Base-by-base conservation (phyloP, 2,888 invertebrate genomes). In the Agonopterix heracliana region DNA sequence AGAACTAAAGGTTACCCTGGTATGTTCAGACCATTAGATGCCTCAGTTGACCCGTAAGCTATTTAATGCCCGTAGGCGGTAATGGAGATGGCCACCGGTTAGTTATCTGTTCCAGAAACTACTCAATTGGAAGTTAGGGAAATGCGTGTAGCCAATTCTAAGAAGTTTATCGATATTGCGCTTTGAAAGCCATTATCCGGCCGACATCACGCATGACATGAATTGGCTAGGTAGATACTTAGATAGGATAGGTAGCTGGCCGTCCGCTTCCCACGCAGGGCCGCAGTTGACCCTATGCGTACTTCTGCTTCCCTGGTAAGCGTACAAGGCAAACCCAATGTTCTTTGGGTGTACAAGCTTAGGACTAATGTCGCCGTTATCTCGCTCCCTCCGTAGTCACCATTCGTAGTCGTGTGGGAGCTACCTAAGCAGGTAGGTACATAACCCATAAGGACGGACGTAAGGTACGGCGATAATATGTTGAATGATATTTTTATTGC, bases 331-430 rank as follows among this genome's bases (percentile, higher is more conserved):
- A 66, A 55, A 62, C 57, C 64, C 64, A 64, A 59, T 72, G 72
- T 75, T 71, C 58, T 57, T 41, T 57, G 56, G 54, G 60, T 59
- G 66, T 66, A 77, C 74, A 80, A 63, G 74, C 56, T 63, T 55
- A 66, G 61, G 61, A 68, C 68, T 72, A 70, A 79, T 75, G 72
- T 78, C 71, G 66, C 75, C 74, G 77, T 77, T 81, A 79, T 78
- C 69, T 70, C 50, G 55, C 56, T 62, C 61, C 58, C 59, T 46
- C 38, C n/a, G 26, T 26, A 26, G 26, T 26, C 5, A 26, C 38
- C n/a, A 38, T n/a, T 38, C 3, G 38, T 7, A 51, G 55, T 59
- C 55, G 57, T 65, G 64, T 69, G 66, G 63, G 60, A 68, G 57
- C 67, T 54, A 51, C 61, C 62, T 55, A 3, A n/a, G n/a, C n/a